phyloP scores from a whole-genome alignment of 1,140 invertebrate genomes.

The Matsumurasca onukii region DNA sequence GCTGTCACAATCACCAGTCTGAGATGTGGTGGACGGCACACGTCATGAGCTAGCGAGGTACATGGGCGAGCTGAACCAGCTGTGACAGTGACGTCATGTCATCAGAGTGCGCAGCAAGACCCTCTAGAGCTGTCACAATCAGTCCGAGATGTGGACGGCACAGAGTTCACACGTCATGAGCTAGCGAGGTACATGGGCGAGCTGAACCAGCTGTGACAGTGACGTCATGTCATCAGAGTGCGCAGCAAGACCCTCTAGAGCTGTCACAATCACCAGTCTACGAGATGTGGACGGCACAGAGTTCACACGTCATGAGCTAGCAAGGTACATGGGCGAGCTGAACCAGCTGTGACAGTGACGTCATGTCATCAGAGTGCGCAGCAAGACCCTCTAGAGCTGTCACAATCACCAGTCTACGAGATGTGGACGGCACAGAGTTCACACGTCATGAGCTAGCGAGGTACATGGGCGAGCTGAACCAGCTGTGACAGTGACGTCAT shows the following conservation, averaged over 20 bases:
- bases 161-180: conserved; percentile 63
- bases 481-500: conserved; percentile 28
- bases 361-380: too few species aligned
- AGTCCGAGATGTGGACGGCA: conserved; percentile 66
- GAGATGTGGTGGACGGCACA: too few species aligned
- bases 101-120: too few species aligned
- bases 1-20: too few species aligned
- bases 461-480: conserved; percentile 41
- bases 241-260: too few species aligned
- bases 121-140: too few species aligned
- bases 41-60: too few species aligned
- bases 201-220: conserved; percentile 36
- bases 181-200: conserved; percentile 41
- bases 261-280: conserved; percentile 70
- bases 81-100: too few species aligned
- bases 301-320: conserved; percentile 58
- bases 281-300: conserved; percentile 67
- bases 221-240: too few species aligned
- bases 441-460: conserved; percentile 55
- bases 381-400: too few species aligned
- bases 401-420: conserved; percentile 70
- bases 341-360: conserved; percentile 35
- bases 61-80: too few species aligned
- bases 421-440: conserved; percentile 65
- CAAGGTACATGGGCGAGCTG: conserved; percentile 40